Evolutionary conservation across 2,888 invertebrate genomes (phyloP), one percentile per base, ranked within the genome.

Genomic region (Lasioglossum pauxillum): DNA sequence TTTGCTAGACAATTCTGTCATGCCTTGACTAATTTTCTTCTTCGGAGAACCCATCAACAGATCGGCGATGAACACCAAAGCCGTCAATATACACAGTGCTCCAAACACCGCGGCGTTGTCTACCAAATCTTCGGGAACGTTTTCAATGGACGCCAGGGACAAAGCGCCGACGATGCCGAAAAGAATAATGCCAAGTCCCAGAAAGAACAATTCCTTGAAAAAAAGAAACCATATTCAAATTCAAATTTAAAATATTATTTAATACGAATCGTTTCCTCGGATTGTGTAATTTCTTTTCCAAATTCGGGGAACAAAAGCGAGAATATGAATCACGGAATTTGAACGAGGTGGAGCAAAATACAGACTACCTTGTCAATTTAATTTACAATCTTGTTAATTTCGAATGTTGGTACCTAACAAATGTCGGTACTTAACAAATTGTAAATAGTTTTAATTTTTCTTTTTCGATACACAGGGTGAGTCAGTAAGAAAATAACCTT

Each of bases 101-200:
- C 97, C 97, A 31, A 97, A 96, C 23, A 97, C 96, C 0, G 97
- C 97, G 0, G 97, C 97, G 94, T 97, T 97, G 91, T 97, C 97
- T 44, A 97, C 95, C 90, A 98, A 95, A 82, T 96, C 96, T 19
- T 96, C 95, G 0, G 97, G 97, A 5, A 97, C 96, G 27, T 97
- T 97, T 92, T 98, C 98, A 91, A 97, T 95, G 5, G 97, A 97
- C 5, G 97, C 97, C 84, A 97, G 96, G 85, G 97, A 97, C 91
- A 97, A 95, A 89, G 97, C 97, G 92, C 97, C 97, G 91, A 97
- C 95, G 78, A 97, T 95, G 72, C 97, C 96, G 94, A 97, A 97
- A 90, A 97, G 96, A 87, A 97, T 95, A 86, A 97, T 96, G 7
- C 98, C 97, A 80, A 97, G 95, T 16, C 97, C 97, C n/a, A 98